Evolutionary conservation across 1,140 invertebrate genomes (phyloP), one percentile per base, ranked within the genome.

Genomic region (Oncopeltus fasciatus): DNA sequence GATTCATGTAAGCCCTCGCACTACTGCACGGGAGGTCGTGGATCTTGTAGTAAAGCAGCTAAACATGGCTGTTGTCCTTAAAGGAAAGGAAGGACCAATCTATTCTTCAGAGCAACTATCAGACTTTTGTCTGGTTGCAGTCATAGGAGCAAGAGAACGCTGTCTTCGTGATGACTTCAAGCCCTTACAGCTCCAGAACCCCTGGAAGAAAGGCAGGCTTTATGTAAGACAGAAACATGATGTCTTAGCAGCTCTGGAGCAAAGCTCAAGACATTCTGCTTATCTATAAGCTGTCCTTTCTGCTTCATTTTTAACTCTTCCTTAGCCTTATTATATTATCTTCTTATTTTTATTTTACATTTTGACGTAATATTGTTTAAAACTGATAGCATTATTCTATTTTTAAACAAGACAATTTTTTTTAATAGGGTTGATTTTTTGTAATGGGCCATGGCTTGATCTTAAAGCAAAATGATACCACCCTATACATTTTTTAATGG

Each of bases 101-200:
- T 95, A 95, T 69, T 79, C 83, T 0, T 80, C 84, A 0, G 86
- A 89, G 47, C 83, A 86, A 71, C 74, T 90, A 59, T 80, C 83
- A 21, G 89, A 92, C 68, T 96, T 95, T 71, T 96, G 92, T 72
- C 76, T 98, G 18, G 93, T 96, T 0, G 91, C 92, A 0, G 91
- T 95, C 16, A 92, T 96, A 51, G 93, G 93, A 1, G 89, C 91
- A 0, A 74, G 92, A 11, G 92, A 97, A 71, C 76, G 92, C 51
- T 94, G 93, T 70, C 77, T 98, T 1, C 77, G 92, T 12, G 92
- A 96, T 68, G 92, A 97, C 71, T 96, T 95, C 70, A 87, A 89
- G 67, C 90, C 92, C 0, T 75, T 97, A 1, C 86, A 92, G 67
- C 74, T 98, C 26, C 92, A 96, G 70, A 93, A 93, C 74, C 93